These are phyloP conservation scores for Nothoprocta pentlandii DNA, from an alignment of 2,113 vertebrate genomes.

Conservation along the genomic window DNA sequence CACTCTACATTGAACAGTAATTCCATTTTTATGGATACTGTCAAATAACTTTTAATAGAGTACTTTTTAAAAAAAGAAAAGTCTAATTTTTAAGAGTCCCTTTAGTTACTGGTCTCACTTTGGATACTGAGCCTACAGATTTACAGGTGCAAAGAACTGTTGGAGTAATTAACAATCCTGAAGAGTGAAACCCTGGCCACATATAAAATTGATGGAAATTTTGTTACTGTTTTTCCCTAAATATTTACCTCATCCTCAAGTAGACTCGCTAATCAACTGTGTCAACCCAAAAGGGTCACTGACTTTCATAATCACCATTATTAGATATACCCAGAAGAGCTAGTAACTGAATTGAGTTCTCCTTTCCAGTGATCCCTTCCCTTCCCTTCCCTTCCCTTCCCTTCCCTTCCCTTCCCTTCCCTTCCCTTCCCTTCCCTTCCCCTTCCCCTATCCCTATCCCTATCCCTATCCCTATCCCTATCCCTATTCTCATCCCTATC, in stretches of 20 bases:
- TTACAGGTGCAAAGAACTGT: neutral
- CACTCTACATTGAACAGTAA: conserved; percentile 26
- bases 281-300: neutral
- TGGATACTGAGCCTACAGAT: neutral
- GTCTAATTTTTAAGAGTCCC: neutral
- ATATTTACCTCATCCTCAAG: neutral
- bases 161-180: neutral
- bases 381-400: too few relatives aligned
- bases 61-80: neutral
- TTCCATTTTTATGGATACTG: conserved; percentile 40
- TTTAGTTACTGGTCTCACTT: neutral
- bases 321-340: neutral
- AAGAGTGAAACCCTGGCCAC: neutral
- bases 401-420: too few relatives aligned
- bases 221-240: neutral
- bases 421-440: too few relatives aligned
- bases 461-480: too few relatives aligned
- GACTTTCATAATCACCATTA: neutral
- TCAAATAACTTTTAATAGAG: conserved; percentile 17
- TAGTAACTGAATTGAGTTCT: neutral
- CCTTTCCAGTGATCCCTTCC: neutral
- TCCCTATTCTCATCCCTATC: too few relatives aligned
- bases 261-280: neutral
- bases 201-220: neutral
- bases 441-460: too few relatives aligned